A percentile compares a stretch with the other conserved stretches of the same genome.
These are phyloP conservation scores for Bilobella aurantiaca DNA, from an alignment of 1,140 invertebrate genomes.

Conservation along the genomic window DNA sequence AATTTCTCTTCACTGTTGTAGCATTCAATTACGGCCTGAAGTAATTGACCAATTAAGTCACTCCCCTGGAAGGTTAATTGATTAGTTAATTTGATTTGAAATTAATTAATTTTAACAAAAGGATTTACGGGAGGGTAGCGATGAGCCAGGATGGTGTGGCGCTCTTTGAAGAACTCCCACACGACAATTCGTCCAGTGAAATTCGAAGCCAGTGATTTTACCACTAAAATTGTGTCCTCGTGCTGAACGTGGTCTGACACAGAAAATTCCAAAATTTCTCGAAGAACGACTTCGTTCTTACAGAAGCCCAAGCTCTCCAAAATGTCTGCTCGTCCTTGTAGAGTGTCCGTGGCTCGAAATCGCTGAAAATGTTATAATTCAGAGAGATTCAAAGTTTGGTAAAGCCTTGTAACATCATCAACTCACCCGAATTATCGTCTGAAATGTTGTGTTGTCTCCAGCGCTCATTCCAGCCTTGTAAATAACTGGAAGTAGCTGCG, in stretches of 20 bases:
- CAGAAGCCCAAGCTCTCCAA: slow-evolving; percentile 66
- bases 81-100: too few relatives aligned
- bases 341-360: slow-evolving; percentile 71
- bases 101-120: neutral
- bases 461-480: neutral
- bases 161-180: slow-evolving; percentile 85
- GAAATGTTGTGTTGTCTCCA: neutral
- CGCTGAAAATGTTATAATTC: slow-evolving; percentile 44
- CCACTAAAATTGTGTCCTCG: slow-evolving; percentile 81
- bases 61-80: neutral
- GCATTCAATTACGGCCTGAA: neutral
- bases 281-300: slow-evolving; percentile 56
- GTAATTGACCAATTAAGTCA: neutral
- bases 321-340: slow-evolving; percentile 87
- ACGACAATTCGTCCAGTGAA: slow-evolving; percentile 68
- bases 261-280: slow-evolving; percentile 74
- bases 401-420: neutral
- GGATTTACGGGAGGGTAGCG: neutral
- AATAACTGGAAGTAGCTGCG: neutral
- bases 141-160: slow-evolving; percentile 43
- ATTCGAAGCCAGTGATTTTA: slow-evolving; percentile 64
- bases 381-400: neutral
- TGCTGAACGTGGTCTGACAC: slow-evolving; percentile 80
- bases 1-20: neutral
- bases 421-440: neutral